Base-by-base conservation (phyloP, 2,888 invertebrate species). In the Melanostoma mellinum region DNA sequence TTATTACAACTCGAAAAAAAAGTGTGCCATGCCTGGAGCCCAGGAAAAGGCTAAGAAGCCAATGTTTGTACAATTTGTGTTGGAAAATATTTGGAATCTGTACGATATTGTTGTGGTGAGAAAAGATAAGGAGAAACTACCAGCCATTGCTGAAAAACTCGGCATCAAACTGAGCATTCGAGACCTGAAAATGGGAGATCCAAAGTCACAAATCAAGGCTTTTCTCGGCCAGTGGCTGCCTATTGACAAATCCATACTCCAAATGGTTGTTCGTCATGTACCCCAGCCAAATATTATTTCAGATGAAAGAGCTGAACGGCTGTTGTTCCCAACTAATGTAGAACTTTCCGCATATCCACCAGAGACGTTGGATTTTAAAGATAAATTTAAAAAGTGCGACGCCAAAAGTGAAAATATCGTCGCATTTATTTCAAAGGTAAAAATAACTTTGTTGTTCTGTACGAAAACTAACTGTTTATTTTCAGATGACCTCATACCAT, bases 1-100 rank as follows among this genome's bases (percentile, higher is more conserved):
- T 91, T 99, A 96, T 89, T 93, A 97, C 53, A 96, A 97, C 89
- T 90, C 93, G 2, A 98, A 98, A 92, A 94, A 94, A 3, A 98
- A 97, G 91, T 93, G 95, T 71, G 95, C 97, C 58, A 93, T 95
- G 92, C 94, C 94, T 89, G 98, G 98, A 2, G 99, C 99, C 4
- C 96, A 97, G 90, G 96, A 96, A 86, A 97, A 97, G 89, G 97
- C 96, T 0, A 98, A 98, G 89, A 97, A 96, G 87, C 97, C 98
- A 0, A 92, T 99, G 86, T 99, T 99, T 92, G 97, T 97, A 1
- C 97, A 97, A 90, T 93, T 99, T 56, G 94, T 98, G 69, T 92
- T 99, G 80, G 98, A 98, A 88, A 98, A 97, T 88, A 93, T 99
- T 55, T 97, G 98, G 96, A 93, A 95, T 86, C 92, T 98, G 36